Evolutionary conservation across 1,140 invertebrate genomes (phyloP).

Genomic region (Drosophila cardini): DNA sequence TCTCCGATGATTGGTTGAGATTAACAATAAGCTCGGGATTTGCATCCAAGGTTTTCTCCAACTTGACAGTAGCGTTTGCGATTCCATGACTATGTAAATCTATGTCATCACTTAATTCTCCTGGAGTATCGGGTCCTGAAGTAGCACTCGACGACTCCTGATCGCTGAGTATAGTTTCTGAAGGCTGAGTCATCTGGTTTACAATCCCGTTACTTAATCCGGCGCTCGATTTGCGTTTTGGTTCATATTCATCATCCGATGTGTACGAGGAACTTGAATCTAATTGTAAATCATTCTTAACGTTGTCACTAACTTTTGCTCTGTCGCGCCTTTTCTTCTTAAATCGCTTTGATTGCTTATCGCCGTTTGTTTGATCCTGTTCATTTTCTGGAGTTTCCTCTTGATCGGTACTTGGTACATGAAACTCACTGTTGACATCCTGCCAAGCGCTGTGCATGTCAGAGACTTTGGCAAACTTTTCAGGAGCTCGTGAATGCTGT

Average conservation of each 20-base stretch:
- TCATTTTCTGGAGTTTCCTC: constrained; percentile 21
- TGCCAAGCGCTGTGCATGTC: constrained; percentile 85
- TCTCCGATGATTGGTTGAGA: not conserved
- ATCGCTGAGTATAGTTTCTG: not conserved
- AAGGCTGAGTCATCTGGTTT: not conserved
- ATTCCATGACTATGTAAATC: constrained; percentile 86
- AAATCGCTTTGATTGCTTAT: constrained; percentile 21
- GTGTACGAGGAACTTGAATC: constrained; percentile 59
- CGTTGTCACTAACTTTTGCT: not conserved
- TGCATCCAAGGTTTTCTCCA: not conserved
- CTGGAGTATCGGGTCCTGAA: constrained; percentile 93
- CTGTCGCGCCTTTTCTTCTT: constrained; percentile 43
- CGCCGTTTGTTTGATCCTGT: not conserved
- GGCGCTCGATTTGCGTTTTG: not conserved
- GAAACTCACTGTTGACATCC: constrained; percentile 65
- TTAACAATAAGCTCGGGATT: not conserved
- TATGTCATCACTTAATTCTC: constrained; percentile 87
- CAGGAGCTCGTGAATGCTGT: not conserved
- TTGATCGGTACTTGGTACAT: constrained; percentile 22
- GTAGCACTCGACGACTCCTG: constrained; percentile 91
- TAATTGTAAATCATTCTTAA: constrained; percentile 73
- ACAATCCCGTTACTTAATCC: no score
- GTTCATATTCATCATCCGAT: constrained; percentile 64
- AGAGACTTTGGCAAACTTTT: constrained; percentile 63
- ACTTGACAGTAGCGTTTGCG: not conserved